Evolutionary conservation across 1,140 invertebrate species (phyloP).

Genomic region (Tigriopus japonicus): DNA sequence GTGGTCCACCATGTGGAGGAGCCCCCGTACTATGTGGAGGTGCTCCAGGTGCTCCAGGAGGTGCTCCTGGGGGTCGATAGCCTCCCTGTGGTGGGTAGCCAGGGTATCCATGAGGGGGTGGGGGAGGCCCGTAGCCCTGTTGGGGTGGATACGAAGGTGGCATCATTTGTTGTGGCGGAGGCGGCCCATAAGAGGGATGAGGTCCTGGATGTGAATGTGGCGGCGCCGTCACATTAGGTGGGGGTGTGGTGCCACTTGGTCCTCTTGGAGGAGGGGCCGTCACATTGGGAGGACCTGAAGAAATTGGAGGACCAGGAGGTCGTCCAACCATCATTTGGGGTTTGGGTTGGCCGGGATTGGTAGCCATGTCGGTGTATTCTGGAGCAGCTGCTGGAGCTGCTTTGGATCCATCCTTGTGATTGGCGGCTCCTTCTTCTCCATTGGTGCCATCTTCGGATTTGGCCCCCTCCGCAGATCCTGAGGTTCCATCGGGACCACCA

Average conservation of each 20-base stretch:
- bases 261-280: background rate
- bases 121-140: background rate
- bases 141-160: background rate
- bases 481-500: background rate
- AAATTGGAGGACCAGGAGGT: background rate
- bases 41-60: background rate
- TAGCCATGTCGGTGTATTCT: background rate
- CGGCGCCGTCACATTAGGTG: background rate
- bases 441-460: background rate
- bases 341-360: background rate
- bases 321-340: background rate
- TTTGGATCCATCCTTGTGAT: background rate
- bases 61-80: background rate
- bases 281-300: background rate
- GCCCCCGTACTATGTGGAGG: background rate
- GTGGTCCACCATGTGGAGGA: background rate
- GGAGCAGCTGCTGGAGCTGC: background rate
- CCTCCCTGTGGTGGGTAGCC: background rate
- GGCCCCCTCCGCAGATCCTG: constrained; percentile 13
- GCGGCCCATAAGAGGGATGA: background rate
- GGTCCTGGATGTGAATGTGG: background rate
- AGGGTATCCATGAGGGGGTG: background rate
- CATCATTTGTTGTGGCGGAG: background rate
- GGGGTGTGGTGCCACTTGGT: background rate
- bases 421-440: background rate